These are phyloP conservation scores for Trichoplusia ni DNA, from an alignment of 1,140 invertebrate species.

Conservation along the genomic window DNA sequence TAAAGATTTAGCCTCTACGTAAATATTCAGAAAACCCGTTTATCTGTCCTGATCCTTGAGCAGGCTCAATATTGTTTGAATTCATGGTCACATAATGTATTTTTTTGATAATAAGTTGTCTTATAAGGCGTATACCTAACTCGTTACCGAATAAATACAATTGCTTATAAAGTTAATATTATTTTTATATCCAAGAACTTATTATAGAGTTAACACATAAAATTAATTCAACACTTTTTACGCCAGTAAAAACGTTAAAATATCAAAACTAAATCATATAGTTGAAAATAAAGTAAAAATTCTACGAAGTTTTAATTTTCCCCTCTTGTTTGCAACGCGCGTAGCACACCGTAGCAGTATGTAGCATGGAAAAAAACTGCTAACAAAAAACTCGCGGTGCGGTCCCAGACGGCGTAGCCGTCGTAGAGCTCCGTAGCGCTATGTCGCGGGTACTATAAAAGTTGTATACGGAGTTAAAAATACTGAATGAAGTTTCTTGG, in stretches of 20 bases:
- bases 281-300: slow-evolving; percentile 5
- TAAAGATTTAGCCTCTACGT: no score
- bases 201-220: no score
- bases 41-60: no score
- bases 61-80: no score
- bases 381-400: not conserved
- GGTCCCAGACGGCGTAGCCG: slow-evolving; percentile 13
- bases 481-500: slow-evolving; percentile 28
- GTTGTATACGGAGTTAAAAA: slow-evolving; percentile 32
- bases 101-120: no score
- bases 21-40: no score
- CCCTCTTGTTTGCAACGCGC: slow-evolving; percentile 5
- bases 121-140: no score
- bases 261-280: not conserved
- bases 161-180: no score
- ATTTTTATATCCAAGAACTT: no score
- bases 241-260: not conserved
- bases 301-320: slow-evolving; percentile 4
- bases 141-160: no score
- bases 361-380: slow-evolving; percentile 9
- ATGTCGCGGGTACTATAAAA: slow-evolving; percentile 27
- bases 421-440: slow-evolving; percentile 23
- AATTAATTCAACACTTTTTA: no score
- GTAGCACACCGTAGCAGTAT: slow-evolving; percentile 1
- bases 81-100: no score